Evolutionary conservation across 1,140 invertebrate species (phyloP), one percentile per base, ranked within the genome.

Genomic region (Arctopsyche grandis): DNA sequence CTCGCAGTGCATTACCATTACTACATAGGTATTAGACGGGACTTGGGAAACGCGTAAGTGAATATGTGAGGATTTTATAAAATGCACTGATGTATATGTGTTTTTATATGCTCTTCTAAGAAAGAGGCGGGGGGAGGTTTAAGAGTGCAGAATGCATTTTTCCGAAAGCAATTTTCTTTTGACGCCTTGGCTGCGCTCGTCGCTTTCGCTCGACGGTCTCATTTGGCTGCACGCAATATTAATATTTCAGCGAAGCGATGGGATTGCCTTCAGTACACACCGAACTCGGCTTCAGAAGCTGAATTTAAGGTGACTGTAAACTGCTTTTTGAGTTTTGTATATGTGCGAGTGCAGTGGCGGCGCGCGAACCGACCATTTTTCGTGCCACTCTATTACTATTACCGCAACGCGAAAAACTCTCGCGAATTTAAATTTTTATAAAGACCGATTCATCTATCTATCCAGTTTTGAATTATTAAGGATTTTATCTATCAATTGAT

Each of bases 111-210:
- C 63, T 9, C 26, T 9, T 5, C 3, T 38, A 38, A 7, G 29
- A 38, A 38, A 38, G 29, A 38, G 29, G 29, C 1, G 29, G 29
- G 7, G 29, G 63, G 63, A 22, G 24, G 24, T 66, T 66, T 66
- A 66, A 66, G 24, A 66, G 63, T 66, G 63, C 63, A 66, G 63
- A 66, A 66, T 66, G 63, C 63, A 66, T 66, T 66, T 66, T 66
- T 38, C 29, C 63, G 21, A 26, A 66, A 66, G 63, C 63, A 66
- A 66, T 66, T 66, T 66, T 66, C 63, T 66, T 66, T 66, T 66
- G 63, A 66, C 22, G 63, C 21, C 58, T 22, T 22, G 9, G 21
- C 58, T 16, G 12, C 48, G 48, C 58, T 19, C 24, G 63, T 66
- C 58, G n/a, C n/a, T 19, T 24, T 22, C 19, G 21, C 19, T 19